These are phyloP conservation scores for Eubucco bourcierii DNA, from an alignment of 2,113 vertebrate species.

Conservation along the genomic window DNA sequence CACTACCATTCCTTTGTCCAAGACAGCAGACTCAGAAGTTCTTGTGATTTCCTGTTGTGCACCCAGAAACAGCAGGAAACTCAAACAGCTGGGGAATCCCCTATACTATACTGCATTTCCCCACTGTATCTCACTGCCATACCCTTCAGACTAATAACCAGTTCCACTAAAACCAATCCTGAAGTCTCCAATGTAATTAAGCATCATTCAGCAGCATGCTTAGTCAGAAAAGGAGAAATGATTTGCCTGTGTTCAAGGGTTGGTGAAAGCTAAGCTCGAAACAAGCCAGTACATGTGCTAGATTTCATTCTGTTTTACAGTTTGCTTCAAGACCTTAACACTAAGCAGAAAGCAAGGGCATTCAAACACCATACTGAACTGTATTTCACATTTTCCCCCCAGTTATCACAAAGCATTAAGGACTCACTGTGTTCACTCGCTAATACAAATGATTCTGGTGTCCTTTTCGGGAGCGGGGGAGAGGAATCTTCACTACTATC, in stretches of 20 bases:
- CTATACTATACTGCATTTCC: neutral
- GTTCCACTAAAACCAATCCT: neutral
- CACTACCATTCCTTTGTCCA: neutral
- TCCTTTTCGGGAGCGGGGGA: constrained; percentile 91
- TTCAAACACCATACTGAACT: neutral
- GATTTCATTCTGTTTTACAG: neutral
- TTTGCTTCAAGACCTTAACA: neutral
- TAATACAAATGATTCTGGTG: constrained; percentile 92
- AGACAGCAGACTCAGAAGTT: neutral
- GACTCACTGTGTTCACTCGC: constrained; percentile 87
- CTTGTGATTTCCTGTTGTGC: neutral
- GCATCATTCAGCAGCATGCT: neutral
- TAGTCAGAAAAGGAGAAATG: neutral
- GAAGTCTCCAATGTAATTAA: neutral
- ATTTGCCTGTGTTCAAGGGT: neutral
- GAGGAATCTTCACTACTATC: constrained; percentile 87
- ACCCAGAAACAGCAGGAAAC: neutral
- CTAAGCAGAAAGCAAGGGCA: neutral
- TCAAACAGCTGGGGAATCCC: neutral
- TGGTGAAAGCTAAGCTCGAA: neutral
- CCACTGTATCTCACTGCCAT: neutral
- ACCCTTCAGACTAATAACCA: neutral
- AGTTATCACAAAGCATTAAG: neutral
- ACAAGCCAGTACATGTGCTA: neutral
- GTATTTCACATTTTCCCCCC: neutral